Percentiles rank a stretch among this genome's conserved stretches.
These are phyloP conservation scores for Naso thynnoides DNA, from an alignment of 2,797 vertebrate genomes.

Conservation along the genomic window DNA sequence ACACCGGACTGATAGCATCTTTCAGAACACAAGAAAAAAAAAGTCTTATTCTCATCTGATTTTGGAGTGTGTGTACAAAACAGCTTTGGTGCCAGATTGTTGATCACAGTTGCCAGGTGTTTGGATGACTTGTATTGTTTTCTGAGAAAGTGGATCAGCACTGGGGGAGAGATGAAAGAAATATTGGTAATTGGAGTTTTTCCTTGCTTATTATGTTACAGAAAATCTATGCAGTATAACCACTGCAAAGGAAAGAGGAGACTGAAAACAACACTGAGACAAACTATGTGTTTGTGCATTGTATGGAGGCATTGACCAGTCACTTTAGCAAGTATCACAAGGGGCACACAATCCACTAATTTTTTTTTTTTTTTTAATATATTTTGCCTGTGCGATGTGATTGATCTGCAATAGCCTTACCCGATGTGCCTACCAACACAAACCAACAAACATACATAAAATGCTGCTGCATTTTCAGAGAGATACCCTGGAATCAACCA, in stretches of 20 bases:
- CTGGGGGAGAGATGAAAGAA: conserved; percentile 11
- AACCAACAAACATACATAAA: too few species aligned
- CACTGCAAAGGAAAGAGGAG: background rate
- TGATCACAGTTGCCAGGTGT: conserved; percentile 54
- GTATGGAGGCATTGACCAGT: too few species aligned
- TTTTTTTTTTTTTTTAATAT: background rate
- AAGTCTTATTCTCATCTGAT: conserved; percentile 26
- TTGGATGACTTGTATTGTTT: conserved; percentile 56
- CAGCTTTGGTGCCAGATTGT: conserved; percentile 47
- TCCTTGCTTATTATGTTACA: background rate
- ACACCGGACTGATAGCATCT: conserved; percentile 25
- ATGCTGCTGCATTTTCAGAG: too few species aligned
- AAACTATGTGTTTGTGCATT: background rate
- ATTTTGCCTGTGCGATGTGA: background rate
- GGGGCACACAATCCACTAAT: too few species aligned
- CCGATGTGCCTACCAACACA: background rate
- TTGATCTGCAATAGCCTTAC: background rate
- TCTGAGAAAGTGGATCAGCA: conserved; percentile 36
- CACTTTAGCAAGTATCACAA: conserved; percentile 1
- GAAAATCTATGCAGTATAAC: background rate
- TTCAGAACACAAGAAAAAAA: conserved; percentile 9
- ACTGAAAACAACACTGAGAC: background rate
- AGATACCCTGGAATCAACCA: too few species aligned
- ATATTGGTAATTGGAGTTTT: conserved; percentile 17
- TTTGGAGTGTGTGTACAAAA: conserved; percentile 30